Base-by-base conservation (phyloP, 1,140 invertebrate genomes). In the Ylistrum balloti region DNA sequence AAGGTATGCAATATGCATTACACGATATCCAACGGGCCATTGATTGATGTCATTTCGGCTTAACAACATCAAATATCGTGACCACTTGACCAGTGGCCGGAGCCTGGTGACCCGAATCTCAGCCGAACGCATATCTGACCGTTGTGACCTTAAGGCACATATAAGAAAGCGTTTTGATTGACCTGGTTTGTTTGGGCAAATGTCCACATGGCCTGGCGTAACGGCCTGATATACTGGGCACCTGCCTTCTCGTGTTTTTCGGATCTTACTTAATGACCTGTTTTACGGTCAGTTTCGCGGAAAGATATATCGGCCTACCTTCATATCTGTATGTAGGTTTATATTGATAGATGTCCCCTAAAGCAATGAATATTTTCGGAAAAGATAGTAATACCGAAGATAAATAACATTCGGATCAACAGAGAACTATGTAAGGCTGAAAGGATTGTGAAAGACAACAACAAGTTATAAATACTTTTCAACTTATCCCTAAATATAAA, bases 51-150 rank as follows among this genome's bases (percentile, higher is more conserved):
- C 56, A 74, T 74, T 5, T 17, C 3, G n/a, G 0, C 56, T 74
- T 74, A 74, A 22, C n/a, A 74, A n/a, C 56, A 28, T 74, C 56
- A 74, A 74, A 74, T 11, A 74, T 74, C 3, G 22, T 74, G 56
- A 74, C 56, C 56, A 74, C 56, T 74, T 74, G 56, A 74, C 56
- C 56, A 74, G 56, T 74, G 56, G 56, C 22, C 56, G 15, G 28
- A 74, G 3, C 56, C 56, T 74, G 56, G 56, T 74, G 56, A 74
- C 56, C 56, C 28, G 9, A 9, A 74, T 74, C 3, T 74, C 56
- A 74, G n/a, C 22, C 56, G 56, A n/a, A 74, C 56, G n/a, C 56
- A 74, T 28, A 74, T 74, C 56, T 74, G 56, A 74, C 56, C 56
- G 56, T 74, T n/a, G 22, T 74, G 56, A 74, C 56, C 56, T 74